phyloP scores from a whole-genome alignment of 2,113 vertebrate genomes.

The Myrmophylax atrothorax region DNA sequence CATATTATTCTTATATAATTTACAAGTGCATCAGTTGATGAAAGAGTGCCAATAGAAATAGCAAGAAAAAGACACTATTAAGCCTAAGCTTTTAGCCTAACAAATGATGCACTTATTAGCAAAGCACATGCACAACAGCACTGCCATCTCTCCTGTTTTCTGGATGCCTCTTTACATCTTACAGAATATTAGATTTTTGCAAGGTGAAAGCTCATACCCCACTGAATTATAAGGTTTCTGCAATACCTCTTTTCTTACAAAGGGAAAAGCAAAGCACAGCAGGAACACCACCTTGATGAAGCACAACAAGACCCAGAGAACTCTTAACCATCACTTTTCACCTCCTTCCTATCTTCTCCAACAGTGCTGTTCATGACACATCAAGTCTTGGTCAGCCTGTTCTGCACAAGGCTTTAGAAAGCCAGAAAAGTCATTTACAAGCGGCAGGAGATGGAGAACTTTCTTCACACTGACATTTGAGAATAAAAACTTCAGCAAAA shows the following conservation, averaged over 20 bases:
- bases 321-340: background rate
- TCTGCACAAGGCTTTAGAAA: background rate
- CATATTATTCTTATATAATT: background rate
- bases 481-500: background rate
- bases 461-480: background rate
- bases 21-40: background rate
- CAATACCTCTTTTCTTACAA: background rate
- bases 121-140: background rate
- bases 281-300: background rate
- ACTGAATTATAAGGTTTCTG: background rate
- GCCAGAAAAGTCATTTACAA: background rate
- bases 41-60: background rate
- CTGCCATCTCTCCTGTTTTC: background rate
- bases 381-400: background rate
- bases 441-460: background rate
- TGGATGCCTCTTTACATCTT: background rate
- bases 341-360: background rate
- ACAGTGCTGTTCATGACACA: background rate
- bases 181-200: background rate
- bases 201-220: background rate
- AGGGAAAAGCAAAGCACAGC: background rate
- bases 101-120: background rate
- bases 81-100: background rate
- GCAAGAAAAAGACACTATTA: background rate
- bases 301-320: background rate